Evolutionary conservation across 2,797 vertebrate genomes (phyloP), one percentile per base, ranked within the genome.

Genomic region (Staurois parvus): DNA sequence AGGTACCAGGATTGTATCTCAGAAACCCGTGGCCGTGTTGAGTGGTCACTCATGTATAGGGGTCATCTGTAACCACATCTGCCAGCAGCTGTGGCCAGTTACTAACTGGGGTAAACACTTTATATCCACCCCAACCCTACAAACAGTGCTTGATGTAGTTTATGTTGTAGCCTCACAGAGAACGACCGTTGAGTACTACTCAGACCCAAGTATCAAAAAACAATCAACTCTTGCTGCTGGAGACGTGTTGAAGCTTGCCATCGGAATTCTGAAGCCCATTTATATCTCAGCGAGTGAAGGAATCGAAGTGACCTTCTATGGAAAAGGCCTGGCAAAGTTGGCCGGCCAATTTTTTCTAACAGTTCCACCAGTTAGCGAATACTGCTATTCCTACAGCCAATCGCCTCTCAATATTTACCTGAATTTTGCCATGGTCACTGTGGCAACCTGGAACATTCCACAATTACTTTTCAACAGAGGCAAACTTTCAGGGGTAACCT

Each of bases 51-150:
- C 72, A 0, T 95, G 94, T 37, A 89, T 86, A 0, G 88, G 80
- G 88, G 3, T 85, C 0, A 92, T 82, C 45, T 95, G 95, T 21
- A 92, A 94, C 86, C 91, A 94, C 0, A 92, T 94, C 7, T 93
- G 88, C 0, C 94, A 95, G 85, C 95, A 96, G 84, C 92, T 95
- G 19, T 81, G 91, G 5, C 95, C 95, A 0, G 92, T 94, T 0
- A 59, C 26, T 1, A 75, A 24, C 0, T 96, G 95, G 95, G 94
- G 93, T 29, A 86, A 78, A 0, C 80, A 13, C 15, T 96, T 93
- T 30, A 0, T 94, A 0, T 81, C 95, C 3, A 89, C 93, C 1
- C 89, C 94, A 0, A 56, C 89, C 67, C 42, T 89, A 19, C 93
- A 95, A 87, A 82, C 0, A 0, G 26, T 0, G 0, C 76, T 0